These are phyloP conservation scores for Panagrolaimus sp. DNA, from an alignment of 1,140 invertebrate species.

Conservation along the genomic window DNA sequence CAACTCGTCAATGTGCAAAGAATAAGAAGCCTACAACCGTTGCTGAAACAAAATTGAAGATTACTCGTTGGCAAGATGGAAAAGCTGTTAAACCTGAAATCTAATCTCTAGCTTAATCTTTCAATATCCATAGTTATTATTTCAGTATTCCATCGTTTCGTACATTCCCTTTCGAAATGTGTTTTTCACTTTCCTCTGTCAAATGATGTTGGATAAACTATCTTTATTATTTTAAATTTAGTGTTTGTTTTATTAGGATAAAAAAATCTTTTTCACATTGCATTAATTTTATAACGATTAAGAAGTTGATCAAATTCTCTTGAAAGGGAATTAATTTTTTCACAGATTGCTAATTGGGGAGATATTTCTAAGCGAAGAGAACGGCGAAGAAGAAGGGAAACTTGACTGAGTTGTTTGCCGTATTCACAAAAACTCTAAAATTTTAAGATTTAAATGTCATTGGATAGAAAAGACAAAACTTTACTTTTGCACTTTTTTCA, in stretches of 20 bases:
- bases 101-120: neutral
- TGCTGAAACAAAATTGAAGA: conserved; percentile 23
- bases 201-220: too few species aligned
- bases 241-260: too few species aligned
- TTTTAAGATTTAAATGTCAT: neutral
- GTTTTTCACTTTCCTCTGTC: too few species aligned
- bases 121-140: too few species aligned
- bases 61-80: conserved; percentile 28
- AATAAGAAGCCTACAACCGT: neutral
- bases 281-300: neutral
- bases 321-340: neutral
- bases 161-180: too few species aligned
- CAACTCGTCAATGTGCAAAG: conserved; percentile 36
- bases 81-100: conserved; percentile 10
- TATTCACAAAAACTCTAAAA: conserved; percentile 5
- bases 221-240: too few species aligned
- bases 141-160: too few species aligned
- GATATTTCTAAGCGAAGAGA: neutral
- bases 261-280: too few species aligned
- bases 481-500: neutral
- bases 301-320: neutral
- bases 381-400: conserved; percentile 7
- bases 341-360: neutral
- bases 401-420: conserved; percentile 8
- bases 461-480: neutral